These are phyloP conservation scores for Pluvialis apricaria DNA, from an alignment of 2,113 vertebrate genomes.

Conservation along the genomic window DNA sequence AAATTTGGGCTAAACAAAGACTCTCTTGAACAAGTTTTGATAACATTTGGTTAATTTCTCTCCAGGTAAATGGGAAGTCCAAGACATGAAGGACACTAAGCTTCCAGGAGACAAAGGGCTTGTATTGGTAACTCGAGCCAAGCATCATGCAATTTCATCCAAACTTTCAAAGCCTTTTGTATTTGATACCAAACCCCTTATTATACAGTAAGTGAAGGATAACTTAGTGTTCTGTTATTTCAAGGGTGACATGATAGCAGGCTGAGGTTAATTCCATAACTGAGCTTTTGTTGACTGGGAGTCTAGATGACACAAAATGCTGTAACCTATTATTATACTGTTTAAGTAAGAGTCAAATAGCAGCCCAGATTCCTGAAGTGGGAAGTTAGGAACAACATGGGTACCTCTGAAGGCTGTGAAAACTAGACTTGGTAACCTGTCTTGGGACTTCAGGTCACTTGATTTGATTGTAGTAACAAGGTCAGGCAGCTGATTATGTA, in stretches of 20 bases:
- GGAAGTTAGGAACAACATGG: not conserved
- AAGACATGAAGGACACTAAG: slow-evolving; percentile 93
- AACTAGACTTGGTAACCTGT: not conserved
- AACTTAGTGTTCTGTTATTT: not conserved
- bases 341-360: not conserved
- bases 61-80: slow-evolving; percentile 92
- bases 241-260: not conserved
- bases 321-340: not conserved
- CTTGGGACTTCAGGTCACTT: not conserved
- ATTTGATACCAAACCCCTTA: slow-evolving; percentile 89
- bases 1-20: not conserved
- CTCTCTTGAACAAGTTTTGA: not conserved
- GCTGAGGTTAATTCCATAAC: not conserved
- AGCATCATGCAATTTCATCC: slow-evolving; percentile 94
- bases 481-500: not conserved
- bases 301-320: not conserved
- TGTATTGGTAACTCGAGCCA: slow-evolving; percentile 90
- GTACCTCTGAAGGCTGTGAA: not conserved
- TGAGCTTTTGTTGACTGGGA: not conserved
- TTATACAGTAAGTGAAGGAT: slow-evolving; percentile 89
- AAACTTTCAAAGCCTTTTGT: slow-evolving; percentile 87
- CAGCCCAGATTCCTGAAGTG: not conserved
- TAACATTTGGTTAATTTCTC: not conserved
- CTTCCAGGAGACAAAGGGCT: slow-evolving; percentile 94
- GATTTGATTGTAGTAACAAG: not conserved